Conservation (phyloP, 2,797 vertebrate genomes). For the Tamandua tetradactyla region DNA sequence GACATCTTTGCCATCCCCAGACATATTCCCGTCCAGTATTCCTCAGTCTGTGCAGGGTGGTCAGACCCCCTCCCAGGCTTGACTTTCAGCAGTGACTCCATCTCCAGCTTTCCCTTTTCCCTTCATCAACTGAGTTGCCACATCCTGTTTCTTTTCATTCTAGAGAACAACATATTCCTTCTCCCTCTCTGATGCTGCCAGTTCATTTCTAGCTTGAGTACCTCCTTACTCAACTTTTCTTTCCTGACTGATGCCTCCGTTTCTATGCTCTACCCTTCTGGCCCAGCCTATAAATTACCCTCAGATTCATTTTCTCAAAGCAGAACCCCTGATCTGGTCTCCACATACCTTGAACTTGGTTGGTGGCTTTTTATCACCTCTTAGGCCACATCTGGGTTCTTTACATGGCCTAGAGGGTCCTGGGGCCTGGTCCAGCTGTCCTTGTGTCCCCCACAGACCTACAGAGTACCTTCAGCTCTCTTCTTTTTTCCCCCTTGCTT, state of each 20-base stretch:
- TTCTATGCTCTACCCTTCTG: neutral
- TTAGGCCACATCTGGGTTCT: neutral
- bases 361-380: neutral
- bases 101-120: neutral
- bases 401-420: neutral
- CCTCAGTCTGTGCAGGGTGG: neutral
- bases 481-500: neutral
- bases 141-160: neutral
- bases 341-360: fast-evolving
- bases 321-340: neutral
- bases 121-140: neutral
- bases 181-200: fast-evolving
- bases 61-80: neutral
- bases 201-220: neutral
- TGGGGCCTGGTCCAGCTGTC: neutral
- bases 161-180: neutral
- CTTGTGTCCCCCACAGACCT: neutral
- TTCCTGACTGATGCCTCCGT: neutral
- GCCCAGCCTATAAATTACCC: neutral
- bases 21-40: neutral
- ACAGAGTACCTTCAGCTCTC: neutral
- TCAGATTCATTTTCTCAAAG: neutral
- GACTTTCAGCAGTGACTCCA: neutral
- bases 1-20: neutral
- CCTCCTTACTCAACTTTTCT: neutral